A percentile compares a stretch with the other conserved stretches of the same genome.
Conservation (phyloP, 2,888 invertebrate species). For the Dorcus hopei region DNA sequence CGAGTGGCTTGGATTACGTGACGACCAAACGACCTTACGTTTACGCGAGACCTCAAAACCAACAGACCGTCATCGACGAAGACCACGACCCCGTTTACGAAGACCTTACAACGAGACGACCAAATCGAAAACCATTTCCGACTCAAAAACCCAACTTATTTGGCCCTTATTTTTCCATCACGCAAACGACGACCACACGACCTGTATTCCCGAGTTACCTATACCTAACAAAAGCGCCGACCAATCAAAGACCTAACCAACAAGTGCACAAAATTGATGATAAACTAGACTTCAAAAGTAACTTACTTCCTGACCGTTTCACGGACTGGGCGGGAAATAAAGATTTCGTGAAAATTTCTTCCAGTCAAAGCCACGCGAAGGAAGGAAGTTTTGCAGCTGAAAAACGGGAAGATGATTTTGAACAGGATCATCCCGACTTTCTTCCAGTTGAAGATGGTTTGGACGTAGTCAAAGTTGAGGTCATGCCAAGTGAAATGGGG, state of each 20-base stretch:
- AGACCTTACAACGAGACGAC: conserved; percentile 30
- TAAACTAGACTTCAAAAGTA: conserved; percentile 22
- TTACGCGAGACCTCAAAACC: background rate
- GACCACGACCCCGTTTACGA: conserved; percentile 4
- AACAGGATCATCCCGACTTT: background rate
- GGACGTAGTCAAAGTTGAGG: conserved; percentile 26
- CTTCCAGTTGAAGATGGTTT: conserved; percentile 19
- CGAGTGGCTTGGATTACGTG: background rate
- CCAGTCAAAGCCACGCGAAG: conserved; percentile 24
- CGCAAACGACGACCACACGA: conserved; percentile 3
- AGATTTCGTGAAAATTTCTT: conserved; percentile 33
- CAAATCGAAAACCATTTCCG: conserved; percentile 21
- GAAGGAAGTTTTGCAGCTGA: conserved; percentile 25
- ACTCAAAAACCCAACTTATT: background rate
- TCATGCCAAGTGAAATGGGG: conserved; percentile 29
- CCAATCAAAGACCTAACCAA: conserved; percentile 1
- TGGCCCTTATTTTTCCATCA: background rate
- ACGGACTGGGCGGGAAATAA: conserved; percentile 20
- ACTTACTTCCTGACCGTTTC: conserved; percentile 9
- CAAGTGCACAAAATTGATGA: conserved; percentile 23
- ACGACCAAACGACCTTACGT: background rate
- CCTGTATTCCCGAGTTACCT: conserved; percentile 18
- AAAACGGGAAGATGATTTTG: background rate
- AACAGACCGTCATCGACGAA: conserved; percentile 2
- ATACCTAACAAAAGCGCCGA: conserved; percentile 8